Percentiles rank a stretch among this genome's conserved stretches.
Evolutionary conservation across 2,113 vertebrate genomes (phyloP).

Genomic region (Pteruthius melanotis): DNA sequence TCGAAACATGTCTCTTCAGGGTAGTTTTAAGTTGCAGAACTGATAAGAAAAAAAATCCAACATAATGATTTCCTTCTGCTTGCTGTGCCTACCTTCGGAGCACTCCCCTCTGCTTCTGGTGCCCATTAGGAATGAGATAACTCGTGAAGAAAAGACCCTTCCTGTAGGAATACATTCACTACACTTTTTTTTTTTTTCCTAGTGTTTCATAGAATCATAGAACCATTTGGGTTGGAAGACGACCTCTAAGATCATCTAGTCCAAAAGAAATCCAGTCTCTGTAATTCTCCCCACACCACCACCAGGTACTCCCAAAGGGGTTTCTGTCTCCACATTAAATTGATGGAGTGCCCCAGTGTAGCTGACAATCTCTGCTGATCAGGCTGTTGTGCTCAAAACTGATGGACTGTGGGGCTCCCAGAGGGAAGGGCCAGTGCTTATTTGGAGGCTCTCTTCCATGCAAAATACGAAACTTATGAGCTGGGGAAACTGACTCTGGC

Average conservation of each 20-base stretch:
- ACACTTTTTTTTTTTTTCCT: neutral
- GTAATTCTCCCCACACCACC: neutral
- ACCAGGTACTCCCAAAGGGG: neutral
- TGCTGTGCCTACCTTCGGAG: neutral
- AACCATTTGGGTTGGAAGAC: neutral
- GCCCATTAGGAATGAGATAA: neutral
- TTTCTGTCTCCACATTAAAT: slow-evolving; percentile 1
- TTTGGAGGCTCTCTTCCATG: neutral
- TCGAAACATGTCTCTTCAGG: slow-evolving; percentile 43
- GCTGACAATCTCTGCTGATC: neutral
- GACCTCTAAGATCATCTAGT: neutral
- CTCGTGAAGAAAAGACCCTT: neutral
- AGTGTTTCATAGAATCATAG: neutral
- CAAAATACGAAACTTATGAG: neutral
- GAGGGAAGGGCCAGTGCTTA: neutral
- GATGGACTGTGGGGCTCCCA: neutral
- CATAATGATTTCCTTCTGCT: slow-evolving; percentile 52
- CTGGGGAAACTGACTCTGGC: neutral
- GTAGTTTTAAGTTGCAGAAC: slow-evolving; percentile 49
- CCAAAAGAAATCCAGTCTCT: neutral
- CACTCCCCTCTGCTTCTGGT: neutral
- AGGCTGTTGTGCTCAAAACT: neutral
- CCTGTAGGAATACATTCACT: neutral
- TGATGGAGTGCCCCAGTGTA: neutral
- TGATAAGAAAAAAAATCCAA: slow-evolving; percentile 28